Evolutionary conservation across 2,797 vertebrate species (phyloP).

Genomic region (Chaetodon trifasciatus): DNA sequence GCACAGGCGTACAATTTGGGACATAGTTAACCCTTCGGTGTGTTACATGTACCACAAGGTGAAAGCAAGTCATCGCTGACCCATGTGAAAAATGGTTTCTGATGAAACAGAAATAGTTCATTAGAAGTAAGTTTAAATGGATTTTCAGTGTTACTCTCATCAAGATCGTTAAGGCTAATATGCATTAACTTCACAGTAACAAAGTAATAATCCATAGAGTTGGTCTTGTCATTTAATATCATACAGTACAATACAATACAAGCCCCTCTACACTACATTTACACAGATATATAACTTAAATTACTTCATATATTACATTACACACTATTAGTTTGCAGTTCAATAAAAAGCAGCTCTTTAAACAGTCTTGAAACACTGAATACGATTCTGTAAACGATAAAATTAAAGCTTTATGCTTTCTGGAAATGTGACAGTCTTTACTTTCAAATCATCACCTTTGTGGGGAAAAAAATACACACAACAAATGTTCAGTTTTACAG

Average conservation of each 20-base stretch:
- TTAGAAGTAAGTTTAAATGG: conserved; percentile 22
- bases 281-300: conserved; percentile 67
- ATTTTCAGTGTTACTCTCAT: conserved; percentile 34
- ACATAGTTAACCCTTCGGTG: conserved; percentile 59
- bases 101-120: conserved; percentile 47
- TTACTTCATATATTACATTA: conserved; percentile 69
- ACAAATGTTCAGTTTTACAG: not conserved
- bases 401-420: conserved; percentile 78
- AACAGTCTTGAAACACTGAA: conserved; percentile 77
- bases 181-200: conserved; percentile 55
- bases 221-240: conserved; percentile 60
- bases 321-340: conserved; percentile 65
- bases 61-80: conserved; percentile 45
- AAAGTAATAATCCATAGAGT: conserved; percentile 55
- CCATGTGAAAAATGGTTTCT: conserved; percentile 32
- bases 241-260: conserved; percentile 77
- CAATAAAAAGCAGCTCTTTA: conserved; percentile 76
- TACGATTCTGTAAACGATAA: conserved; percentile 69
- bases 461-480: not conserved
- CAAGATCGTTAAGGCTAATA: conserved; percentile 65
- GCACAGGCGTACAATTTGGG: conserved; percentile 72
- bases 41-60: conserved; percentile 67
- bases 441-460: conserved; percentile 34
- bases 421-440: conserved; percentile 43
- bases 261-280: conserved; percentile 76